Conservation (phyloP, 1,140 invertebrate species). For the Brachionus koreanus region DNA sequence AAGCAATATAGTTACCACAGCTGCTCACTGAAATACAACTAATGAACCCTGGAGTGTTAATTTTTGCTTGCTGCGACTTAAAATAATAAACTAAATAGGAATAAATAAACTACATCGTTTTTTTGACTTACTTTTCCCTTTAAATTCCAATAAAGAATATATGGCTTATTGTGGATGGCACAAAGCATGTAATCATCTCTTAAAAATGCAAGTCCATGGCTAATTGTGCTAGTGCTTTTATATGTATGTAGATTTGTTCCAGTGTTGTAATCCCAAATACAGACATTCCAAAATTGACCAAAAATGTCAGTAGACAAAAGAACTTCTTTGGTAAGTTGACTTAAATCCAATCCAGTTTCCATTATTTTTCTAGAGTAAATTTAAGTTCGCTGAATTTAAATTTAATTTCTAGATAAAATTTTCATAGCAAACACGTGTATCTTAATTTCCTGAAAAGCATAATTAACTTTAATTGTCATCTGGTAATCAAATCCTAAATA, state of each 20-base stretch:
- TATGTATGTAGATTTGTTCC: conserved; percentile 29
- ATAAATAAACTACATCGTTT: background rate
- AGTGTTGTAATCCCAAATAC: conserved; percentile 37
- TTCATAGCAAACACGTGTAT: background rate
- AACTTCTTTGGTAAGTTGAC: conserved; percentile 37
- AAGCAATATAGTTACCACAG: conserved; percentile 38
- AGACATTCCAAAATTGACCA: conserved; percentile 44
- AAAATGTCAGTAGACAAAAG: conserved; percentile 21
- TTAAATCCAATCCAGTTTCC: conserved; percentile 28
- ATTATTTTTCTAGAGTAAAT: background rate
- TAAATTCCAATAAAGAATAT: conserved; percentile 36
- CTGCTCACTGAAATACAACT: conserved; percentile 21
- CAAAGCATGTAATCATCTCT: conserved; percentile 39
- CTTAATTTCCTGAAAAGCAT: background rate
- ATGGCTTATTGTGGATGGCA: conserved; percentile 38
- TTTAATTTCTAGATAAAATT: background rate
- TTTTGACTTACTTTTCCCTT: conserved; percentile 23
- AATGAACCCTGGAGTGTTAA: conserved; percentile 24
- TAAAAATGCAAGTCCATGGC: conserved; percentile 18
- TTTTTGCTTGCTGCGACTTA: conserved; percentile 16
- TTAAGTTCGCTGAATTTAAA: background rate
- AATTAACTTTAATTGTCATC: background rate
- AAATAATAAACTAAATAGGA: background rate
- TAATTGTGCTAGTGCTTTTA: conserved; percentile 4
- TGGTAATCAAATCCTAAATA: too few species aligned